A percentile compares a stretch with the other conserved stretches of the same genome.
phyloP scores from a whole-genome alignment of 2,888 invertebrate species.

The Orthosia cruda region DNA sequence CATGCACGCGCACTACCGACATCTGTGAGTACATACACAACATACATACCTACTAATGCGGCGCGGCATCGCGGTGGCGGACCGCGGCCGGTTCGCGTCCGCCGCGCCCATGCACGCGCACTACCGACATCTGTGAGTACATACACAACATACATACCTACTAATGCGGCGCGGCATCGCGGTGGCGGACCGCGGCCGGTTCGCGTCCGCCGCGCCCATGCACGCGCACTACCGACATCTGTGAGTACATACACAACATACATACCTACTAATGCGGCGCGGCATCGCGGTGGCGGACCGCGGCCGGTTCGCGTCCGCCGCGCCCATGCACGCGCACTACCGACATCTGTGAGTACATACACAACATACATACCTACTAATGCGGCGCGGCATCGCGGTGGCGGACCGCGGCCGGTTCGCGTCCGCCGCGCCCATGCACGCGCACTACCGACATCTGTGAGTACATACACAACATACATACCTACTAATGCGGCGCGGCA shows the following conservation, averaged over 20 bases:
- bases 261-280: slow-evolving; percentile 74
- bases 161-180: slow-evolving; percentile 80
- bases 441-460: slow-evolving; percentile 87
- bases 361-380: not conserved
- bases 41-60: slow-evolving; percentile 65
- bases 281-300: slow-evolving; percentile 82
- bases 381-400: slow-evolving; percentile 79
- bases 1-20: slow-evolving; percentile 83
- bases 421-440: slow-evolving; percentile 80
- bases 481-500: slow-evolving; percentile 81
- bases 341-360: slow-evolving; percentile 83
- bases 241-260: slow-evolving; percentile 76
- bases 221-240: slow-evolving; percentile 85
- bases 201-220: slow-evolving; percentile 83
- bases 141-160: not conserved
- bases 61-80: slow-evolving; percentile 79
- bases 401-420: slow-evolving; percentile 87
- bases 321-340: slow-evolving; percentile 84
- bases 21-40: slow-evolving; percentile 80
- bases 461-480: slow-evolving; percentile 61
- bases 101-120: slow-evolving; percentile 81
- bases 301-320: slow-evolving; percentile 86
- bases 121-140: slow-evolving; percentile 87
- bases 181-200: slow-evolving; percentile 84
- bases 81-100: slow-evolving; percentile 87